Percentiles rank a stretch among this genome's conserved stretches.
phyloP scores from a whole-genome alignment of 1,140 invertebrate genomes.

The Anoplophora glabripennis region DNA sequence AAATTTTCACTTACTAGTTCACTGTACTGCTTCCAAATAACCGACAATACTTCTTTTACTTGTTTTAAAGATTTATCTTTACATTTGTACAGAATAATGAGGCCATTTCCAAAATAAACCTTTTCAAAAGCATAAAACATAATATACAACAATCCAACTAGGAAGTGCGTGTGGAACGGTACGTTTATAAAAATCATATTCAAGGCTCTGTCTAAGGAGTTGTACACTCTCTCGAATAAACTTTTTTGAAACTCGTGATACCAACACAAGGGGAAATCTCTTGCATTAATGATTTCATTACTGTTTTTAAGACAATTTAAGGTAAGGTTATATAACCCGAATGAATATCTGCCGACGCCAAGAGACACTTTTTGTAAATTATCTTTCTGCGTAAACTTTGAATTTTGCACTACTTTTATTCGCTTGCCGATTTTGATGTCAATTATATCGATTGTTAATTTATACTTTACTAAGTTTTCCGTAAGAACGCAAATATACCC shows the following conservation, averaged over 20 bases:
- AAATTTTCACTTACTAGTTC: not conserved
- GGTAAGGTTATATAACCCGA: slow-evolving; percentile 24
- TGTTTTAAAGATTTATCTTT: not conserved
- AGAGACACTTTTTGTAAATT: slow-evolving; percentile 16
- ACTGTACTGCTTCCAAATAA: not conserved
- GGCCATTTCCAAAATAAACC: slow-evolving; percentile 24
- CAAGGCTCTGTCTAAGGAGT: slow-evolving; percentile 16
- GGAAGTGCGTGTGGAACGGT: slow-evolving; percentile 40
- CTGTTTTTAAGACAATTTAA: slow-evolving; percentile 13
- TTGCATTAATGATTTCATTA: slow-evolving; percentile 26
- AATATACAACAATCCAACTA: slow-evolving; percentile 36
- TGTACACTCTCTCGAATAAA: slow-evolving; percentile 25
- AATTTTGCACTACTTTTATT: slow-evolving; percentile 23
- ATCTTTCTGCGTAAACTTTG: slow-evolving; percentile 25
- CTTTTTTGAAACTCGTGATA: slow-evolving; percentile 30
- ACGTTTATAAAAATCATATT: slow-evolving; percentile 36
- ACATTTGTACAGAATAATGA: slow-evolving; percentile 24
- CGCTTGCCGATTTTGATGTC: slow-evolving; percentile 23
- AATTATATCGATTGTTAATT: slow-evolving; percentile 12
- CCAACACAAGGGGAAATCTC: slow-evolving; percentile 18
- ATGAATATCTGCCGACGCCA: slow-evolving; percentile 6
- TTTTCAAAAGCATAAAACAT: slow-evolving; percentile 28
- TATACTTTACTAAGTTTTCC: slow-evolving; percentile 10
- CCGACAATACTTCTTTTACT: slow-evolving; percentile 9
- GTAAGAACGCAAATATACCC: slow-evolving; percentile 6